These are phyloP conservation scores for Thamnophis elegans DNA, from an alignment of 2,797 vertebrate genomes.

Conservation along the genomic window DNA sequence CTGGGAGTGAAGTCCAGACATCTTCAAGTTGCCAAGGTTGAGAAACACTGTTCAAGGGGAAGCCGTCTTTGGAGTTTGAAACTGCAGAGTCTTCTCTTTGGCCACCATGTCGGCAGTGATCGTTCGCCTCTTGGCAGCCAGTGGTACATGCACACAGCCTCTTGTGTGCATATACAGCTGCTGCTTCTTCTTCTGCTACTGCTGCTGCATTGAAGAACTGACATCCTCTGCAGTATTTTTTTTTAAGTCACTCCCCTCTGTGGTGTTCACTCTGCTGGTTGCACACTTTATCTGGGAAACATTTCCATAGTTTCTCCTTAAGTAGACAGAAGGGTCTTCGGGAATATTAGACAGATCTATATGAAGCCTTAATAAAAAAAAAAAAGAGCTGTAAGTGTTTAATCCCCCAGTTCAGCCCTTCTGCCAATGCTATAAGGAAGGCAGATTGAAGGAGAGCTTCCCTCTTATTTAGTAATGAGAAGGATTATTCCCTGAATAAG, in stretches of 20 bases:
- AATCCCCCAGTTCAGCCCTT: neutral
- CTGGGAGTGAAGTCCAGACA: too few species aligned
- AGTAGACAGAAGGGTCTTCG: neutral
- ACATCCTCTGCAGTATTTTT: neutral
- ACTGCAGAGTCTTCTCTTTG: neutral
- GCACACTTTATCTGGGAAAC: neutral
- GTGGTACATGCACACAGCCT: slow-evolving; percentile 1
- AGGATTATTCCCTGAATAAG: neutral
- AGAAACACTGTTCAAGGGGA: too few species aligned
- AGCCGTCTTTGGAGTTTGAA: neutral
- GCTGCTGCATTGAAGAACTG: neutral
- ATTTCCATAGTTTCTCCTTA: neutral
- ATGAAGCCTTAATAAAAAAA: neutral
- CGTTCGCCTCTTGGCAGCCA: neutral
- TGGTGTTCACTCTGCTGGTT: neutral
- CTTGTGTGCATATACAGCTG: neutral
- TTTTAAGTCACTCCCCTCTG: neutral
- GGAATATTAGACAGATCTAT: neutral
- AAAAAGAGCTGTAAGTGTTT: neutral
- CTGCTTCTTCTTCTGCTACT: neutral
- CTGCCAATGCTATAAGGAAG: neutral
- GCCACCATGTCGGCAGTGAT: neutral
- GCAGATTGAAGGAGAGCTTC: neutral
- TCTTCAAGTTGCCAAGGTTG: too few species aligned
- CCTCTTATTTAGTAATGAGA: neutral